Conservation (phyloP, 2,888 invertebrate genomes). For the Dioctria linearis region DNA sequence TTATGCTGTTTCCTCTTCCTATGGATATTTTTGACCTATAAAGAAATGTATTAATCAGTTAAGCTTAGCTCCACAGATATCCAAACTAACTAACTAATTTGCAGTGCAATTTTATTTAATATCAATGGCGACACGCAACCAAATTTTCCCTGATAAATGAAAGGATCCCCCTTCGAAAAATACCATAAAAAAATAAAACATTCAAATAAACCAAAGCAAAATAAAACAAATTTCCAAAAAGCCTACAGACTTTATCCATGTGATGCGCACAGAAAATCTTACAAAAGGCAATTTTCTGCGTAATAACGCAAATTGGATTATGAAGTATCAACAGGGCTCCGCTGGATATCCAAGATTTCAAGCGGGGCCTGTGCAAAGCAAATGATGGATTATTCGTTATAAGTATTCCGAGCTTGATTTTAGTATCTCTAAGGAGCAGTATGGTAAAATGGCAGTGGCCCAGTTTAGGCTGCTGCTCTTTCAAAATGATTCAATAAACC, state of each 20-base stretch:
- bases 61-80: too few species aligned
- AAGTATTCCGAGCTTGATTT: conserved; percentile 42
- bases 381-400: conserved; percentile 50
- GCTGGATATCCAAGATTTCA: conserved; percentile 28
- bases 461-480: conserved; percentile 7
- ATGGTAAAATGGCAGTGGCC: conserved; percentile 37
- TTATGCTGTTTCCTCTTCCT: too few species aligned
- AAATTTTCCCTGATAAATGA: too few species aligned
- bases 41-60: too few species aligned
- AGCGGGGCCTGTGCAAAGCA: conserved; percentile 9
- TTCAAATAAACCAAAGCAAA: too few species aligned
- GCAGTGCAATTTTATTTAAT: too few species aligned
- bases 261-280: conserved; percentile 19
- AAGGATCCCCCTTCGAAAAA: too few species aligned
- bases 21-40: too few species aligned
- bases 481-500: conserved; percentile 50
- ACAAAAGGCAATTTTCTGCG: conserved; percentile 49
- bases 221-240: too few species aligned
- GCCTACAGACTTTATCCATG: neutral
- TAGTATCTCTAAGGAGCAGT: conserved; percentile 36
- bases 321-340: conserved; percentile 47
- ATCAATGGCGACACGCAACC: too few species aligned
- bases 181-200: too few species aligned
- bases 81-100: too few species aligned
- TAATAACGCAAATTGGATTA: conserved; percentile 52